Percentiles rank a stretch among this genome's conserved stretches.
Conservation (phyloP, 2,113 vertebrate species). For the Fulmarus glacialis region DNA sequence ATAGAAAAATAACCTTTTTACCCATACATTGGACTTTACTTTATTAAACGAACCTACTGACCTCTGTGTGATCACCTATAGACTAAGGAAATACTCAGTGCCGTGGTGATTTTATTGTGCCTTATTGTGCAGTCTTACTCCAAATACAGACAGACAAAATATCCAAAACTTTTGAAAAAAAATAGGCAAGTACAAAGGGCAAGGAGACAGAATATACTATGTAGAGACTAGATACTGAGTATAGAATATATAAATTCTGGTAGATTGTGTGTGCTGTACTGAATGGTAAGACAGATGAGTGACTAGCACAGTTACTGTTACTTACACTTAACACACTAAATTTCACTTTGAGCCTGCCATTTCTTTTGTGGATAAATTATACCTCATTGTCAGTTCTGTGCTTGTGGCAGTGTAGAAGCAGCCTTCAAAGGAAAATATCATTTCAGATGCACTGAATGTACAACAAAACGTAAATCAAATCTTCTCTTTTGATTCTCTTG, state of each 20-base stretch:
- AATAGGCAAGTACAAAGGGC: neutral
- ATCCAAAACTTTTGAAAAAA: neutral
- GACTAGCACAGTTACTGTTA: neutral
- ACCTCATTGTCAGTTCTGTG: neutral
- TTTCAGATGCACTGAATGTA: neutral
- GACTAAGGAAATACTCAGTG: neutral
- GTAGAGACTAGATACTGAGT: neutral
- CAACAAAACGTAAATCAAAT: neutral
- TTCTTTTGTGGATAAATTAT: neutral
- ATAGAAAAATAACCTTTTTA: neutral
- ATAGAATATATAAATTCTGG: neutral
- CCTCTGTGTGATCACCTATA: neutral
- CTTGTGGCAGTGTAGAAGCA: neutral
- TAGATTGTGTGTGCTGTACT: neutral
- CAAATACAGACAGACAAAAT: neutral
- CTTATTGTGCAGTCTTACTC: neutral
- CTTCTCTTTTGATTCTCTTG: neutral
- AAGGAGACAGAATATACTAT: neutral
- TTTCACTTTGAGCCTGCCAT: conserved; percentile 1
- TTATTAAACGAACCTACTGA: neutral
- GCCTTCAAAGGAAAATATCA: neutral
- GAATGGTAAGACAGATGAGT: neutral
- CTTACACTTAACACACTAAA: neutral
- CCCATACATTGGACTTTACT: neutral
- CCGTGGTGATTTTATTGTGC: neutral